Evolutionary conservation across 2,888 invertebrate genomes (phyloP).

Genomic region (Hololepta plana): DNA sequence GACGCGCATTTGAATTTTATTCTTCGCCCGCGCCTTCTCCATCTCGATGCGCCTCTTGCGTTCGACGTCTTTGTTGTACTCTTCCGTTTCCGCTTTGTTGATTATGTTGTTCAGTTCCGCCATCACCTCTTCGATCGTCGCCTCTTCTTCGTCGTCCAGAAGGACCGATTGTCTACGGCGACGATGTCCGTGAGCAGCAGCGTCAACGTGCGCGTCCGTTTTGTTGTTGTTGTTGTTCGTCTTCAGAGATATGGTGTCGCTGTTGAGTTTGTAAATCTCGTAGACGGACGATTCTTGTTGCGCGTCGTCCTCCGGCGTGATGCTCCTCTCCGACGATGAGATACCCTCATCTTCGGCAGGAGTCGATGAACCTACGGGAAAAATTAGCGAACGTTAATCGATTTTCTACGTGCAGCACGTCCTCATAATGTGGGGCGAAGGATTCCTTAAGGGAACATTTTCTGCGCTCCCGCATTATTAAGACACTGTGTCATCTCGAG

Average conservation of each 20-base stretch:
- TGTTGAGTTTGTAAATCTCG: conserved; percentile 39
- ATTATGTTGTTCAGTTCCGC: conserved; percentile 72
- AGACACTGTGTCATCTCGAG: no score
- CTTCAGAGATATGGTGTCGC: conserved; percentile 33
- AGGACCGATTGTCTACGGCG: conserved; percentile 15
- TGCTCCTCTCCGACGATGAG: conserved; percentile 64
- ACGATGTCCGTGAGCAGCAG: conserved; percentile 20
- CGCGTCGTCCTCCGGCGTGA: conserved; percentile 49
- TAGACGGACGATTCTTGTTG: conserved; percentile 41
- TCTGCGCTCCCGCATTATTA: no score
- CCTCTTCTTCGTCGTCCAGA: conserved; percentile 52
- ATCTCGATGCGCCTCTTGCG: conserved; percentile 13
- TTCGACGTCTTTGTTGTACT: conserved; percentile 28
- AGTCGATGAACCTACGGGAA: conserved; percentile 41
- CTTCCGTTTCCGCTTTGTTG: conserved; percentile 63
- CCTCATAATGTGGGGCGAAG: no score
- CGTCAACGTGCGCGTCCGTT: conserved; percentile 1
- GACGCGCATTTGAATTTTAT: conserved; percentile 19
- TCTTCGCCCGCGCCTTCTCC: conserved; percentile 19
- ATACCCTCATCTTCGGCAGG: conserved; percentile 80
- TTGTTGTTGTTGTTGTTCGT: conserved; percentile 7
- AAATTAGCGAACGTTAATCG: no score
- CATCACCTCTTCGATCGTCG: conserved; percentile 75
- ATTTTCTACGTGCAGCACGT: no score
- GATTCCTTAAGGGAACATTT: no score